Conservation (phyloP, 2,888 invertebrate genomes). For the Octonoba sinensis region DNA sequence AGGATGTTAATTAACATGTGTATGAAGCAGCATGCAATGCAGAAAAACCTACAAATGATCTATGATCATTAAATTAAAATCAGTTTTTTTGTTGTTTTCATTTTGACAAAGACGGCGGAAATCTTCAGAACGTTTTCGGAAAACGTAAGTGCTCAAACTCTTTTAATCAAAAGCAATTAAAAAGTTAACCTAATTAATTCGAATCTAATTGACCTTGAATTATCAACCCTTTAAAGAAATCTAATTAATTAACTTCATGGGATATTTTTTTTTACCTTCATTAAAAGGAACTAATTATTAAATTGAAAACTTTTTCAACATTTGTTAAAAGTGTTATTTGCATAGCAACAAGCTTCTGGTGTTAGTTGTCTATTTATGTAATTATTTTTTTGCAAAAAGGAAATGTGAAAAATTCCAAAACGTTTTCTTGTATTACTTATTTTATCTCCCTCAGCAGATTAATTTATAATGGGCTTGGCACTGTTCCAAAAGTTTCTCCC, state of each 20-base stretch:
- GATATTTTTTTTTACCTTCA: neutral
- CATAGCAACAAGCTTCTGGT: no score
- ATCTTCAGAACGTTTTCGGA: neutral
- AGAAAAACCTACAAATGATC: no score
- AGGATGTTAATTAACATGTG: no score
- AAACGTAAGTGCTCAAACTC: neutral
- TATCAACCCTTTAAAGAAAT: neutral
- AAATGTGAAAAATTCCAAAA: no score
- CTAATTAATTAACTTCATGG: constrained; percentile 2
- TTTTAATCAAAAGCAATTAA: neutral
- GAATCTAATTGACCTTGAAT: neutral
- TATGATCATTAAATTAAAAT: neutral
- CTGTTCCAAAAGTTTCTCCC: no score
- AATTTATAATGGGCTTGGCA: no score
- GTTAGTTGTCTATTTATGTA: no score
- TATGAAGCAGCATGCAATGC: no score
- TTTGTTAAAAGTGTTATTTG: no score
- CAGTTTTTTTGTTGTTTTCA: neutral
- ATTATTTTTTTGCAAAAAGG: no score
- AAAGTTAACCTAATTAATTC: neutral
- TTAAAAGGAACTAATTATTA: constrained; percentile 4
- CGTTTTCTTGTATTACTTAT: no score
- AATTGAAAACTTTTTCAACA: neutral
- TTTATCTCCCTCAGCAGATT: no score
- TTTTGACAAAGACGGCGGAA: neutral